A percentile compares a stretch with the other conserved stretches of the same genome.
Conservation (phyloP, 2,113 vertebrate genomes). For the Pachypanchax playfairii region DNA sequence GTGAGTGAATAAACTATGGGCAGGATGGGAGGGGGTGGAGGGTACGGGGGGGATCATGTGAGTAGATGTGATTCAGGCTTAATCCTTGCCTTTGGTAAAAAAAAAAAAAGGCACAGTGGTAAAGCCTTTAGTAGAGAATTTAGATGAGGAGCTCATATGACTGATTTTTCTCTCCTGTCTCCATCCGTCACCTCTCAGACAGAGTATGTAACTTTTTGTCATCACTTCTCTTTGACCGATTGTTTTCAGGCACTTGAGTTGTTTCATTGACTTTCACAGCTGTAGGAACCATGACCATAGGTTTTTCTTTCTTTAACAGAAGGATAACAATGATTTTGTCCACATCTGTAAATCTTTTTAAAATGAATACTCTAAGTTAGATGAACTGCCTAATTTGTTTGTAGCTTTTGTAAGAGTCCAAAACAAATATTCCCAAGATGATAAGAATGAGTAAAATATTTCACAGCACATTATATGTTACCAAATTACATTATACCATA, state of each 20-base stretch:
- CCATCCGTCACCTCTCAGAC: constrained; percentile 11
- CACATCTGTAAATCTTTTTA: too few relatives aligned
- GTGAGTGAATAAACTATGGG: constrained; percentile 54
- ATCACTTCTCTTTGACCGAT: constrained; percentile 10
- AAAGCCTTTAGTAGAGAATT: constrained; percentile 61
- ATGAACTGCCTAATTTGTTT: too few relatives aligned
- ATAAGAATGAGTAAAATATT: too few relatives aligned
- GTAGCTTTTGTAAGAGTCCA: too few relatives aligned
- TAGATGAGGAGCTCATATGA: constrained; percentile 52
- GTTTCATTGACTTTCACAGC: too few relatives aligned
- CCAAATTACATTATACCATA: too few relatives aligned
- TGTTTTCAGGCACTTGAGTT: neutral
- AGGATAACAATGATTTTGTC: too few relatives aligned
- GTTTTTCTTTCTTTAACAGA: too few relatives aligned
- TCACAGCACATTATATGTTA: too few relatives aligned
- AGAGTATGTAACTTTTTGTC: constrained; percentile 15
- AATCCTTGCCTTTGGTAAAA: constrained; percentile 75
- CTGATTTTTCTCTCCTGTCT: constrained; percentile 14
- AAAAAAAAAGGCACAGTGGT: constrained; percentile 68
- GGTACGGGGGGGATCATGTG: constrained; percentile 75
- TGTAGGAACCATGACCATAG: too few relatives aligned
- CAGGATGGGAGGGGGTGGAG: constrained; percentile 24
- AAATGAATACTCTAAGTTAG: too few relatives aligned
- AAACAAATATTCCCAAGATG: too few relatives aligned
- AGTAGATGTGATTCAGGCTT: constrained; percentile 76